These are phyloP conservation scores for Lepidothrix coronata DNA, from an alignment of 2,113 vertebrate genomes.

Conservation along the genomic window DNA sequence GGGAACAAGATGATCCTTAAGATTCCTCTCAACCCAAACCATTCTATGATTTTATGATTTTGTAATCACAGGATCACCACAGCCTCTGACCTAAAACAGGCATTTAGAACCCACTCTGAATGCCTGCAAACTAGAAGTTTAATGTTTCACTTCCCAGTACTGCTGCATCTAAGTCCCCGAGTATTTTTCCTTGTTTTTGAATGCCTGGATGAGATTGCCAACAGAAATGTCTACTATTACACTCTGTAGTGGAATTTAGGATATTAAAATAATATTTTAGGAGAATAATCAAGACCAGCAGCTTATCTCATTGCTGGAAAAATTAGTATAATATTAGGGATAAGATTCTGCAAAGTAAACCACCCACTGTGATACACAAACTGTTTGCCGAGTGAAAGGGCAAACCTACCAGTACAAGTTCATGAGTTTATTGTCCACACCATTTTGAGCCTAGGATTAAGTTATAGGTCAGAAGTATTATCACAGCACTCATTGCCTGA, in stretches of 20 bases:
- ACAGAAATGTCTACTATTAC: background rate
- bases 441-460: background rate
- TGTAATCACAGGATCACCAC: too few species aligned
- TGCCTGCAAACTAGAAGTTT: background rate
- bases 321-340: background rate
- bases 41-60: background rate
- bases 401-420: background rate
- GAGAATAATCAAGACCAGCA: background rate
- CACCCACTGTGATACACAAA: background rate
- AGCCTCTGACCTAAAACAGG: background rate
- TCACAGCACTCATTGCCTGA: background rate
- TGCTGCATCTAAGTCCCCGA: background rate
- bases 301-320: background rate
- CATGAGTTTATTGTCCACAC: background rate
- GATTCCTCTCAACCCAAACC: background rate
- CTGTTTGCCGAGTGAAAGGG: background rate
- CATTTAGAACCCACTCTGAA: fast-evolving
- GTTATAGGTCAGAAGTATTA: background rate
- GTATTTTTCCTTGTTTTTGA: background rate
- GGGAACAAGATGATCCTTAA: background rate
- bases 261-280: background rate
- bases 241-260: too few species aligned
- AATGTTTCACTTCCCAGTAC: background rate
- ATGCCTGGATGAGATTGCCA: background rate
- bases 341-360: background rate